Evolutionary conservation across 2,888 invertebrate genomes (phyloP), one percentile per base, ranked within the genome.

Genomic region (Hylaea fasciaria): DNA sequence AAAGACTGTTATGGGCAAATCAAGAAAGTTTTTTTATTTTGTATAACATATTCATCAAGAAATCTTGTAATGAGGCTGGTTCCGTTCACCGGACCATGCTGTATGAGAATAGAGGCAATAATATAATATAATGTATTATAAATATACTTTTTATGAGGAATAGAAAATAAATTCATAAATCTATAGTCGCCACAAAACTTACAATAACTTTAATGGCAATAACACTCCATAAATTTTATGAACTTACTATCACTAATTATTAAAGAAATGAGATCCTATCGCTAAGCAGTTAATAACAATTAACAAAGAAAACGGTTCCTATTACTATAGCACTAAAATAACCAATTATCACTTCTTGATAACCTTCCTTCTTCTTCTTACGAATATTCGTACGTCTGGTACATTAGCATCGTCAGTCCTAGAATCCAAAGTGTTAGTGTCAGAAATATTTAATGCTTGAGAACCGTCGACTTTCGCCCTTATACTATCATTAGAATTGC

Each of bases 1-100:
- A 87, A 91, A 91, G 89, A 90, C 89, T 91, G 90, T 87, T 87
- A 86, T 81, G 89, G 90, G 89, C 83, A 83, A 66, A 70, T 74
- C 52, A 66, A 56, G 14, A 64, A 58, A 32, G 57, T 74, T 70
- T 71, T 73, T 77, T 76, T 62, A 70, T 66, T 72, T 59, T 41
- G 35, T 54, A 64, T 43, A 50, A 47, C 7, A 48, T n/a, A 46
- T 28, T n/a, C 22, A 29, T 48, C 46, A 22, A 32, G 32, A 16
- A 40, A 49, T 46, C 12, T 32, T 48, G 14, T 48, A 3, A 28
- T 10, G 11, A 13, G 22, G 49, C 7, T 11, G 1, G 9, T 7
- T 8, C 47, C n/a, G 14, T 39, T 51, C 43, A 51, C 29, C 43
- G 41, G 32, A 52, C 52, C 44, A 37, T 14, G 13, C 0, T 7